These are phyloP conservation scores for Mesocentrotus franciscanus DNA, from an alignment of 53 echinoderm and acorn worm species.

Conservation along the genomic window DNA sequence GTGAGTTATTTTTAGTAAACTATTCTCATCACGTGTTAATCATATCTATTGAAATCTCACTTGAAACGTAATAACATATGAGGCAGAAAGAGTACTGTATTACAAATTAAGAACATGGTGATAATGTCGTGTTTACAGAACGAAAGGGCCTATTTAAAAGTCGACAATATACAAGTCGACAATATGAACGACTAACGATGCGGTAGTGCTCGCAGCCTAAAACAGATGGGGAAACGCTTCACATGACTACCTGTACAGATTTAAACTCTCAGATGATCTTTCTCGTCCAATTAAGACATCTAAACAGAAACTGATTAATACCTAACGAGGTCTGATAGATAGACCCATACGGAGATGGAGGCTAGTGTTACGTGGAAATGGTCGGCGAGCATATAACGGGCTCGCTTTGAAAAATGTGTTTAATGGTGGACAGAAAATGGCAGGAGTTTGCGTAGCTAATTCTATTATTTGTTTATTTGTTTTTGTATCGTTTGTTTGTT, in stretches of 20 bases:
- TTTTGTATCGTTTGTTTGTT: too few species aligned
- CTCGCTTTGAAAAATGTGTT: background rate
- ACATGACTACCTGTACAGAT: background rate
- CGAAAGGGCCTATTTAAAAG: too few species aligned
- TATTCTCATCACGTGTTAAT: too few species aligned
- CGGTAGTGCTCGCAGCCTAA: background rate
- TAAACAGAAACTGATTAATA: background rate
- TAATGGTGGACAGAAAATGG: background rate
- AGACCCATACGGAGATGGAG: background rate
- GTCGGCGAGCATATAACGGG: background rate
- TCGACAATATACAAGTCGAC: too few species aligned
- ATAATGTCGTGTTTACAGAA: too few species aligned
- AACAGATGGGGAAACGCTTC: slow-evolving; percentile 7
- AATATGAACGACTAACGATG: background rate
- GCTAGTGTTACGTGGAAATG: background rate
- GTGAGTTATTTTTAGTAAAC: too few species aligned
- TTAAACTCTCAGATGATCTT: background rate
- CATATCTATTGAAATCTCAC: too few species aligned
- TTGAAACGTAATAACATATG: too few species aligned
- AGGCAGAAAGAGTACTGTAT: too few species aligned
- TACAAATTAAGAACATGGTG: too few species aligned
- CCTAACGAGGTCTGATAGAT: background rate
- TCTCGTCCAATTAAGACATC: background rate
- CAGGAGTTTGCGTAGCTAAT: background rate
- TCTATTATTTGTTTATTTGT: background rate